These are phyloP conservation scores for Lepisosteus oculatus DNA, from an alignment of 2,113 vertebrate species.

Conservation along the genomic window DNA sequence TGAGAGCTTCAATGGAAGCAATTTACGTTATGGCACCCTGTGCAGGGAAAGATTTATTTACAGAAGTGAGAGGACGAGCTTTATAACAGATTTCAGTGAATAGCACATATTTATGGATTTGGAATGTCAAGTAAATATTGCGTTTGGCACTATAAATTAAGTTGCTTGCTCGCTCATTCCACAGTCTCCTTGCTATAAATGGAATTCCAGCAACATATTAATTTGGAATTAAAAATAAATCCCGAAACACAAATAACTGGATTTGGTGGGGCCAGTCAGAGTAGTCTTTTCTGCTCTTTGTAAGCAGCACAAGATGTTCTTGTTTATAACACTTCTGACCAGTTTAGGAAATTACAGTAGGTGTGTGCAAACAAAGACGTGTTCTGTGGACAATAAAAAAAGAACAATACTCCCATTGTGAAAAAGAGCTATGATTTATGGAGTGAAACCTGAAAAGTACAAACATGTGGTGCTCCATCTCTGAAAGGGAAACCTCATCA, in stretches of 20 bases:
- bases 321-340: conserved; percentile 33
- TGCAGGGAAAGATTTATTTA: conserved; percentile 5
- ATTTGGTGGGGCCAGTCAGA: neutral
- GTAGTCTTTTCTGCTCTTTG: conserved; percentile 9
- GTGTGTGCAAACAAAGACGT: too few species aligned
- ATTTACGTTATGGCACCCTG: neutral
- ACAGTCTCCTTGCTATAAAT: neutral
- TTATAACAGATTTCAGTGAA: neutral
- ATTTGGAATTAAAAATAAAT: conserved; percentile 6
- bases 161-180: neutral
- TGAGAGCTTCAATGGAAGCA: neutral
- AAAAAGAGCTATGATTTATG: too few species aligned
- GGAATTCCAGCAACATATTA: neutral
- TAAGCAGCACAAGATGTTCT: conserved; percentile 10
- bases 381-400: too few species aligned
- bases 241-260: neutral
- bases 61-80: neutral
- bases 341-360: too few species aligned
- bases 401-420: too few species aligned
- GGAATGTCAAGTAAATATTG: conserved; percentile 12
- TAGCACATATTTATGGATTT: conserved; percentile 4
- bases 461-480: too few species aligned
- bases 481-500: too few species aligned
- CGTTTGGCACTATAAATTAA: conserved; percentile 11
- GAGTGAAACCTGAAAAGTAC: too few species aligned